These are phyloP conservation scores for Pterostichus niger DNA, from an alignment of 2,888 invertebrate species.

Conservation along the genomic window DNA sequence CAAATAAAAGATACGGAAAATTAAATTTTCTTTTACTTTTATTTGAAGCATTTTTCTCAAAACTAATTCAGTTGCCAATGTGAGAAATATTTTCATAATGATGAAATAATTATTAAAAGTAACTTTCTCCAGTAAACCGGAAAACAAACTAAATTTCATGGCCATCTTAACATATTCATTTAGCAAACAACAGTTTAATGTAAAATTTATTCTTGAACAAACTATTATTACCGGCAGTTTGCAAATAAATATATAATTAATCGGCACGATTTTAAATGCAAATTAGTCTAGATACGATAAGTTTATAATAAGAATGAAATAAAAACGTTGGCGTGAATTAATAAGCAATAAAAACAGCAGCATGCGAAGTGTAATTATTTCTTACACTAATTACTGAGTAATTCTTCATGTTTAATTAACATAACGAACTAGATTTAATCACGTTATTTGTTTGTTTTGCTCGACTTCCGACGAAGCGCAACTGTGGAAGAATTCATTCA, in stretches of 20 bases:
- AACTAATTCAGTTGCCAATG: too few relatives aligned
- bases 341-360: conserved; percentile 42
- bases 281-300: background rate
- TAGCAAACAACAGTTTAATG: conserved; percentile 28
- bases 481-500: too few relatives aligned
- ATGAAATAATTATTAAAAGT: background rate
- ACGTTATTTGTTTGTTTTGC: conserved; percentile 41
- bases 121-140: conserved; percentile 7
- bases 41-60: too few relatives aligned
- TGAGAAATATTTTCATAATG: too few relatives aligned
- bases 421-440: conserved; percentile 58
- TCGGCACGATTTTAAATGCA: conserved; percentile 16
- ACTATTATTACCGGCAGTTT: conserved; percentile 8
- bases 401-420: conserved; percentile 57
- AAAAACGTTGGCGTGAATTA: background rate
- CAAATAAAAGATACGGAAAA: too few relatives aligned
- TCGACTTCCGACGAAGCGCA: conserved; percentile 37
- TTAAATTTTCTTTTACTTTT: too few relatives aligned
- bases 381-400: conserved; percentile 55
- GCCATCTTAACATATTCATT: background rate
- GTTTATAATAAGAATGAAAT: background rate
- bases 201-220: background rate
- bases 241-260: conserved; percentile 28
- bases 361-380: conserved; percentile 36
- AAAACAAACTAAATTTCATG: conserved; percentile 8